Evolutionary conservation across 2,888 invertebrate species (phyloP), one percentile per base, ranked within the genome.

Genomic region (Invenusta paracnida): DNA sequence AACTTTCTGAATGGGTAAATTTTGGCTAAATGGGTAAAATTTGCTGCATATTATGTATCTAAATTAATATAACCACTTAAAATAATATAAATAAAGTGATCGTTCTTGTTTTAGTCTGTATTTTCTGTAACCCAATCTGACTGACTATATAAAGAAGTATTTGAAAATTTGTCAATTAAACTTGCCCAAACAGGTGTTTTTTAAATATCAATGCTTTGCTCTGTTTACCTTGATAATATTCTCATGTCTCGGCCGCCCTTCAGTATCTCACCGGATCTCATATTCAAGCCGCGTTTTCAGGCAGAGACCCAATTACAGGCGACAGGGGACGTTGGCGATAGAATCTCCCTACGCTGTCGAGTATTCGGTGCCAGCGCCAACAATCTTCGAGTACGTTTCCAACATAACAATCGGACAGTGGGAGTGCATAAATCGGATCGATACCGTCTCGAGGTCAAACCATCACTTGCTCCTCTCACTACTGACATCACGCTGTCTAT

Each of bases 231-330:
- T 17, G 5, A 48, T 17, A 48, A 48, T 11, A 11, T 5, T 48
- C 48, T 11, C 48, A 48, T 17, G 5, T 17, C 5, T 48, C 48
- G 5, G 17, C 17, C 48, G 48, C 48, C 5, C 48, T 48, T 67
- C 84, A 84, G 84, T 67, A 84, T 84, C 13, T 67, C 84, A 23
- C 84, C 84, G 1, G 67, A 84, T 29, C 28, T 84, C 30, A 11
- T 84, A 0, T 67, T 84, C 17, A 67, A 84, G 73, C 84, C 84
- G 5, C 84, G 84, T 5, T 84, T 84, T 23, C 5, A 73, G 73
- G 2, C 73, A 5, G 73, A 73, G 17, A 73, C 73, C 23, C 23
- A 23, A 5, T 23, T 73, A 23, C 2, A 73, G 27, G 73, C 73
- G 2, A 73, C 73, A 23, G 73, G 73, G 5, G 73, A 73, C 23